Percentiles rank a stretch among this genome's conserved stretches.
Conservation (phyloP, 2,888 invertebrate species). For the Rotaria socialis region DNA sequence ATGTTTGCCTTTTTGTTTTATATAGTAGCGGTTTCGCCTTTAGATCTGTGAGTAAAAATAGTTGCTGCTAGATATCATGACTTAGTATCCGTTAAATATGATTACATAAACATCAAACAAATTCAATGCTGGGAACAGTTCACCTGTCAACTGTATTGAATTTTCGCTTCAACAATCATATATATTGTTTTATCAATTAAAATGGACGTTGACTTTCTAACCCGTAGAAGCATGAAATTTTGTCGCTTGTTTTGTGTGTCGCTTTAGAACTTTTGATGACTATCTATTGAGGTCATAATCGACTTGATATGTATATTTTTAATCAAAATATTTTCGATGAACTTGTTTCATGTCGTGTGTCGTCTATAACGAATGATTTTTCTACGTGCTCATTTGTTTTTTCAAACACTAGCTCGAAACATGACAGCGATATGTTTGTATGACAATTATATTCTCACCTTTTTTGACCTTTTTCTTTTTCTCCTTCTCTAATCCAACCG, state of each 20-base stretch:
- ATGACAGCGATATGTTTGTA: not conserved
- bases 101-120: slow-evolving; percentile 3
- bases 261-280: not conserved
- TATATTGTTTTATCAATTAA: slow-evolving; percentile 6
- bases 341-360: not conserved
- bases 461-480: not conserved
- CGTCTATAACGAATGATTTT: not conserved
- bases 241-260: not conserved
- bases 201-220: not conserved
- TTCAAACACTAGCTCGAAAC: not conserved
- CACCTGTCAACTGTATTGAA: not conserved
- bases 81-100: not conserved
- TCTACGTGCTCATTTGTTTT: not conserved
- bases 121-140: not conserved
- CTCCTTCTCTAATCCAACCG: not conserved
- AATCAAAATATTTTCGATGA: not conserved
- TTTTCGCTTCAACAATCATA: not conserved
- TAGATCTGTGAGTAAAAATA: too few species aligned
- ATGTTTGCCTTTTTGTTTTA: too few species aligned
- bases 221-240: not conserved
- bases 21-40: too few species aligned
- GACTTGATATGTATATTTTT: not conserved
- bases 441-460: not conserved
- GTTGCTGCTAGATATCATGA: not conserved
- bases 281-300: not conserved